These are phyloP conservation scores for Mercenaria mercenaria DNA, from an alignment of 1,140 invertebrate genomes.

Conservation along the genomic window DNA sequence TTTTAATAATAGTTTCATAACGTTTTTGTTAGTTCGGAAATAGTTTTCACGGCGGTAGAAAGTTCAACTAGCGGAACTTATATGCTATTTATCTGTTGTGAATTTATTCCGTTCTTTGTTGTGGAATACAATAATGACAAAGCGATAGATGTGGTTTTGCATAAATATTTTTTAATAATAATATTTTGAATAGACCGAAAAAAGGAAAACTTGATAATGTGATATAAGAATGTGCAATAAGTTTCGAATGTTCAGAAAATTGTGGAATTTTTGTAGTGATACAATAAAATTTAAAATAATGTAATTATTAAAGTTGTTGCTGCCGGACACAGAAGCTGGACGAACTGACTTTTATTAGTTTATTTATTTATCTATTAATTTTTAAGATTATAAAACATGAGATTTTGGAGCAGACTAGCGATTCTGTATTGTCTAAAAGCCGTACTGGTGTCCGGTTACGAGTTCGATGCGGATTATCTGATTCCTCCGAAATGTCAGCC, in stretches of 20 bases:
- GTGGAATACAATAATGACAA: background rate
- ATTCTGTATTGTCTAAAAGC: background rate
- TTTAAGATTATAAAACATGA: too few relatives aligned
- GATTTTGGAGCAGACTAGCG: background rate
- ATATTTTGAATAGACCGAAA: background rate
- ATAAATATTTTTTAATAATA: background rate
- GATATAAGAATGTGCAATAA: background rate
- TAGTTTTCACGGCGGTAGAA: background rate
- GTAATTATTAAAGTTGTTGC: background rate
- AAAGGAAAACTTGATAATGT: background rate
- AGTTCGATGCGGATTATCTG: conserved; percentile 47
- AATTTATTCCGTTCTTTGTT: conserved; percentile 1
- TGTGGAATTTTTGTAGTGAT: too few relatives aligned
- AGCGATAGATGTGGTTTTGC: background rate
- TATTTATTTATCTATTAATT: too few relatives aligned
- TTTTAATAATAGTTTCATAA: conserved; percentile 8
- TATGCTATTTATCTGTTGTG: background rate
- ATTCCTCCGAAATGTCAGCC: conserved; percentile 63
- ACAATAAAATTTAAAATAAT: background rate
- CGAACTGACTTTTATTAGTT: too few relatives aligned
- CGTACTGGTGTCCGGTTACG: background rate
- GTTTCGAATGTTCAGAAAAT: too few relatives aligned
- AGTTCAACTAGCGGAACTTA: background rate
- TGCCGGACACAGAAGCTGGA: too few relatives aligned
- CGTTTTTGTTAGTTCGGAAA: background rate